These are phyloP conservation scores for Odobenus rosmarus DNA, from an alignment of 2,113 vertebrate species.

Conservation along the genomic window DNA sequence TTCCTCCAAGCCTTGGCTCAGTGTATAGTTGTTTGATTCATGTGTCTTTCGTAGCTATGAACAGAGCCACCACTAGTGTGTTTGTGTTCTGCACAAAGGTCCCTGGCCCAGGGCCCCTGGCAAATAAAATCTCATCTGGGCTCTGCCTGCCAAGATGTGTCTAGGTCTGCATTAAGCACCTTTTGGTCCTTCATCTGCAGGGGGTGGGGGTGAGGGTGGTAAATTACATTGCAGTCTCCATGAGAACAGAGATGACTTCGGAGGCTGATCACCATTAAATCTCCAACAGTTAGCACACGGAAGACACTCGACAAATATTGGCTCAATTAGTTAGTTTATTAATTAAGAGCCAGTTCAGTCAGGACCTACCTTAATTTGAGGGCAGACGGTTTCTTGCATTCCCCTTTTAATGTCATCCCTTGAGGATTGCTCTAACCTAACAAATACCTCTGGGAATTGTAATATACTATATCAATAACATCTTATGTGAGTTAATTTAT, in stretches of 20 bases:
- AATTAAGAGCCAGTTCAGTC: not conserved
- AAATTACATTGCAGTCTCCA: accelerated
- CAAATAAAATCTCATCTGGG: not conserved
- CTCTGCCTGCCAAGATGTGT: not conserved
- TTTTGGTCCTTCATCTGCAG: not conserved
- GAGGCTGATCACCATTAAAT: not conserved
- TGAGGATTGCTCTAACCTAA: not conserved
- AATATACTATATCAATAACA: not conserved
- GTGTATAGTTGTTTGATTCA: not conserved
- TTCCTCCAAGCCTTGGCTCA: not conserved
- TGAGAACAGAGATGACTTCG: not conserved
- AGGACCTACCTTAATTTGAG: not conserved
- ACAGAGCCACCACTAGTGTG: not conserved
- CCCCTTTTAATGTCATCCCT: not conserved
- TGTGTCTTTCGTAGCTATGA: not conserved
- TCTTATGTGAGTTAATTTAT: not conserved
- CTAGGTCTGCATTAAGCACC: not conserved
- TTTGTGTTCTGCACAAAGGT: not conserved
- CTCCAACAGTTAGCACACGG: not conserved
- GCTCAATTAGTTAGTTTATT: not conserved
- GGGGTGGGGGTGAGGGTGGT: accelerated
- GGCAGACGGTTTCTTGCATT: not conserved
- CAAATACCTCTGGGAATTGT: not conserved
- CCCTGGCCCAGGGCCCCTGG: not conserved
- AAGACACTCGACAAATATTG: not conserved